Evolutionary conservation across 35 echinoderm and acorn worm species (phyloP), one percentile per base, ranked within the genome.

Genomic region (Lytechinus pictus): DNA sequence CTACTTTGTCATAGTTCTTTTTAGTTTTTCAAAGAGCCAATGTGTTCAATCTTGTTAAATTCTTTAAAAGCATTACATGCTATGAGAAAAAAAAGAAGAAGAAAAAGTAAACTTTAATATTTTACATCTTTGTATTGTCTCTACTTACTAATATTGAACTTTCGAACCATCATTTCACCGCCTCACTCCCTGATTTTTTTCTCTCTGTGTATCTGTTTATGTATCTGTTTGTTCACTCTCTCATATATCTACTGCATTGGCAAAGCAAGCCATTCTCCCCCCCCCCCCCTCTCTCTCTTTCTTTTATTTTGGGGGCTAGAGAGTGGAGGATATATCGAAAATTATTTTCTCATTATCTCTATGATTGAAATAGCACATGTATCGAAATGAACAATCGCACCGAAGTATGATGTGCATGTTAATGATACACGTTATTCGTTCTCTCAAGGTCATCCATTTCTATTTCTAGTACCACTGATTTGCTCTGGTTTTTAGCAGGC

Each of bases 321-420:
- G 61, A 71, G 61, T 21, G 14, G 33, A 44, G 24, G 61, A 71
- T 13, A 71, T 71, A 13, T 71, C 61, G 61, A 71, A 71, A 71
- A 71, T 71, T 71, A 71, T 71, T 71, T 71, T 71, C 61, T 71
- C 61, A 71, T 71, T 71, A 71, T 71, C 61, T 71, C 61, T 71
- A 19, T 71, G 61, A 71, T 71, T 71, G 61, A 71, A 71, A 71
- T 13, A 71, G 61, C 61, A 71, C 61, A 71, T 71, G 61, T 13
- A 71, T 13, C 5, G 14, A 71, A 71, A 71, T 71, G 61, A 71
- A 71, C 61, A 71, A 71, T 71, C 61, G 61, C 61, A 71, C 61
- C 61, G 61, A 71, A 71, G 61, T 71, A 71, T 71, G 61, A 71
- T 71, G 61, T 71, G 61, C 61, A 71, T 71, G 61, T 71, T 71